A percentile compares a stretch with the other conserved stretches of the same genome.
These are phyloP conservation scores for Mobula birostris DNA, from an alignment of 2,113 vertebrate species.

Conservation along the genomic window DNA sequence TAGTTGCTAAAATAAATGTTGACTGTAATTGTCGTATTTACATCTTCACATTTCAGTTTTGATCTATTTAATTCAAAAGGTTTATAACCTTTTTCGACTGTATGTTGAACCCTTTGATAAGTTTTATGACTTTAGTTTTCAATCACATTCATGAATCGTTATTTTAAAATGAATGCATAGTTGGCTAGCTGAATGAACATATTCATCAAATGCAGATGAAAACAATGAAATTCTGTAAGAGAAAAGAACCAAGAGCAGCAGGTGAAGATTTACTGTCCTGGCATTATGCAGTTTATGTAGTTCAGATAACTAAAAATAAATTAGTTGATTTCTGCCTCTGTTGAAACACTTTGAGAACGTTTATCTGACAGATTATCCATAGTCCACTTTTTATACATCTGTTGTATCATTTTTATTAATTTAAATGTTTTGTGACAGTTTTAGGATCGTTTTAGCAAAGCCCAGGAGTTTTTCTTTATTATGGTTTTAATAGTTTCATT, in stretches of 20 bases:
- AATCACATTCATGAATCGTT: neutral
- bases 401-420: neutral
- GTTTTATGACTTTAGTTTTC: slow-evolving; percentile 8
- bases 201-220: neutral
- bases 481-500: neutral
- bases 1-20: neutral
- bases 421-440: neutral
- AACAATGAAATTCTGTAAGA: neutral
- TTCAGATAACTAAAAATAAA: neutral
- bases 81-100: neutral
- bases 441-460: neutral
- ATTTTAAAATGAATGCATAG: neutral
- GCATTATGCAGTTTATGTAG: neutral
- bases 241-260: neutral
- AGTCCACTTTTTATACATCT: neutral
- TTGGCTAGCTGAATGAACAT: neutral
- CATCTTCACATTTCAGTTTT: neutral
- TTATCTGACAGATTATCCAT: neutral
- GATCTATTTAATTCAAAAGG: neutral
- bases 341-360: neutral
- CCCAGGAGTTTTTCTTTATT: neutral
- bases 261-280: neutral
- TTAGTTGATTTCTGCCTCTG: neutral
- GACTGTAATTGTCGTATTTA: neutral
- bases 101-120: neutral